These are phyloP conservation scores for Tricholaema leucomelas DNA, from an alignment of 2,113 vertebrate species.

Conservation along the genomic window DNA sequence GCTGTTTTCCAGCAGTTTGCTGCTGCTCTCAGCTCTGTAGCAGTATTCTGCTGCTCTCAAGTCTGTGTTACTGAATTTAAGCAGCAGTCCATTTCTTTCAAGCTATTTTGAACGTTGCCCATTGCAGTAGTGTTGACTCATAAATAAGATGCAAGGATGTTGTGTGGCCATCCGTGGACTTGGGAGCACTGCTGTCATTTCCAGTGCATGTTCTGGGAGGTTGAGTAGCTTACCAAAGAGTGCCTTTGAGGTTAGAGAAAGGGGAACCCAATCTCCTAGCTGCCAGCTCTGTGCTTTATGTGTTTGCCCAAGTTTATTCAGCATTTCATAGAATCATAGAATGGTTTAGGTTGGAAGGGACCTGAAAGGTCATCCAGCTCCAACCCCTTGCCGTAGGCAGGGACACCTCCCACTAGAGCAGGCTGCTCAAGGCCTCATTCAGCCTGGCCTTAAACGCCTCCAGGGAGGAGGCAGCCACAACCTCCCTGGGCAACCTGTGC, in stretches of 20 bases:
- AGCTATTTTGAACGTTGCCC: not conserved
- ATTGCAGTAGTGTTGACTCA: not conserved
- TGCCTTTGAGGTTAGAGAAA: not conserved
- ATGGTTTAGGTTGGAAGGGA: too few species aligned
- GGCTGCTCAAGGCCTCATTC: too few species aligned
- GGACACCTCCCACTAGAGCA: too few species aligned
- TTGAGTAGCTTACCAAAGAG: not conserved
- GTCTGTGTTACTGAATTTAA: not conserved
- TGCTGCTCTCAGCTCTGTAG: not conserved
- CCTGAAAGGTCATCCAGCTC: too few species aligned
- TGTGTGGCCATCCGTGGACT: too few species aligned
- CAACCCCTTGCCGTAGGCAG: too few species aligned
- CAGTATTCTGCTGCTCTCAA: too few species aligned
- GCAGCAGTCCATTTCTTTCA: not conserved
- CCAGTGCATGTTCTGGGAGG: not conserved
- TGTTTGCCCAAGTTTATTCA: not conserved
- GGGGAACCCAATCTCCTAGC: not conserved
- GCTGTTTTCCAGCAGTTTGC: constrained; percentile 23
- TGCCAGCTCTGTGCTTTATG: not conserved
- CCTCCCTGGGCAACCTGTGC: too few species aligned
- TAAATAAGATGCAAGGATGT: not conserved
- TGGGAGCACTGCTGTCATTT: not conserved
- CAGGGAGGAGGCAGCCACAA: too few species aligned
- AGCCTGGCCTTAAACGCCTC: too few species aligned
- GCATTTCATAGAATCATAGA: too few species aligned